Percentiles rank a stretch among this genome's conserved stretches.
phyloP scores from a whole-genome alignment of 1,140 invertebrate species.

The Doryteuthis pealeii region DNA sequence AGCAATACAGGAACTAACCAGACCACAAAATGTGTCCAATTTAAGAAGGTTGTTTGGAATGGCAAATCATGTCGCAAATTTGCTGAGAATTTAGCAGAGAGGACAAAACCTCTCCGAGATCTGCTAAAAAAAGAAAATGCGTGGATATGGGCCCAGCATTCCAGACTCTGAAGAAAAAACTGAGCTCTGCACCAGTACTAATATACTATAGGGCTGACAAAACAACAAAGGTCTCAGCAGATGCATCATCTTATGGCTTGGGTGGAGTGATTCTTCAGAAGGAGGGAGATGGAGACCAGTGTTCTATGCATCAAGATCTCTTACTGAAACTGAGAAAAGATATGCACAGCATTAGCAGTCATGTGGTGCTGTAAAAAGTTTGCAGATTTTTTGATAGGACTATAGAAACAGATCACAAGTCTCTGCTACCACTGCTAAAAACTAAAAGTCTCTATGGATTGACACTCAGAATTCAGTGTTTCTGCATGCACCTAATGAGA shows the following conservation, averaged over 20 bases:
- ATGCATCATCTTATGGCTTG: conserved; percentile 9
- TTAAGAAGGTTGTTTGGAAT: neutral
- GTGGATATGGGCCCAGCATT: conserved; percentile 19
- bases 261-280: neutral
- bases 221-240: too few species aligned
- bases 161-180: neutral
- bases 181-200: conserved; percentile 14
- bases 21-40: too few species aligned
- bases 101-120: conserved; percentile 23
- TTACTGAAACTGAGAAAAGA: conserved; percentile 7
- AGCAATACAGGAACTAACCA: too few species aligned
- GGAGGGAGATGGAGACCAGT: conserved; percentile 10
- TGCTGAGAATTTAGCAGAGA: conserved; percentile 18
- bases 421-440: neutral
- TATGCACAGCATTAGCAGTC: conserved; percentile 2
- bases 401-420: neutral
- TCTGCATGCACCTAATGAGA: conserved; percentile 25
- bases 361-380: neutral
- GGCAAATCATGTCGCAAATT: conserved; percentile 43
- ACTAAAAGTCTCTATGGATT: conserved; percentile 4
- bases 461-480: conserved; percentile 23
- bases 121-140: conserved; percentile 25
- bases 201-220: too few species aligned
- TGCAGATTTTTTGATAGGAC: neutral
- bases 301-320: conserved; percentile 17